Percentiles rank a stretch among this genome's conserved stretches.
phyloP scores from a whole-genome alignment of 1,140 invertebrate genomes.

The Drosophila navojoa region DNA sequence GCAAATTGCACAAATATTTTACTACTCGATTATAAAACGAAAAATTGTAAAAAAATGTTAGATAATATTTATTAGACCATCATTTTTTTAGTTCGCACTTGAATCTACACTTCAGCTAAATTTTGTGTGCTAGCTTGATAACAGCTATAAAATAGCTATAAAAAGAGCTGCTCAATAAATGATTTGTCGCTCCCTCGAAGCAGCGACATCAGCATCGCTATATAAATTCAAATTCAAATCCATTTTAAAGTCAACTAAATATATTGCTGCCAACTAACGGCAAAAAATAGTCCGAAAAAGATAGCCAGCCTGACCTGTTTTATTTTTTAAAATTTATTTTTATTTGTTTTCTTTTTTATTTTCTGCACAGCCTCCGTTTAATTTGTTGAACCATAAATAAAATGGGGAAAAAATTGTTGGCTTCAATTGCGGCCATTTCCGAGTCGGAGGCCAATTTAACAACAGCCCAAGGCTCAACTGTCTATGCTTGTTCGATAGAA shows the following conservation, averaged over 20 bases:
- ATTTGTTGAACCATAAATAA: conserved; percentile 65
- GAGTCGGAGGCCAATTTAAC: conserved; percentile 39
- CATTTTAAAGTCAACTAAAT: conserved; percentile 6
- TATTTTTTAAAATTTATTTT: neutral
- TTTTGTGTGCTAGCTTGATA: too few relatives aligned
- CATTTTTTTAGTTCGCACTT: too few relatives aligned
- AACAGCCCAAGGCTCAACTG: conserved; percentile 24
- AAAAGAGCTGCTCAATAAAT: neutral
- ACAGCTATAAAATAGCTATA: neutral
- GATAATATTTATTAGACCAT: too few relatives aligned
- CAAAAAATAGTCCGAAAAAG: neutral
- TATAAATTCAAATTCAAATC: conserved; percentile 2
- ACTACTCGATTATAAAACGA: too few relatives aligned
- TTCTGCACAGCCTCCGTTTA: conserved; percentile 19
- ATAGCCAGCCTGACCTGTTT: neutral
- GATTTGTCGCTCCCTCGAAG: neutral
- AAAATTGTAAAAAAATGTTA: too few relatives aligned
- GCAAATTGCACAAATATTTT: too few relatives aligned
- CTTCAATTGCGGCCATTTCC: conserved; percentile 54
- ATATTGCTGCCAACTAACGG: neutral
- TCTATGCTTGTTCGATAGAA: neutral
- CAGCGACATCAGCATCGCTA: neutral
- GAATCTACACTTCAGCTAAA: too few relatives aligned
- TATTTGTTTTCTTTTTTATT: neutral
- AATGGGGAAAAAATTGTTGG: conserved; percentile 33